A percentile compares a stretch with the other conserved stretches of the same genome.
Evolutionary conservation across 1,140 invertebrate genomes (phyloP).

Genomic region (Caenorhabditis elegans): WBcel235 BX284604.4:146501-147000

Average conservation of each 20-base stretch:
- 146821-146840: constrained; percentile 19
- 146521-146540: no score
- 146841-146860: neutral
- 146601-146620: no score
- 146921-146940: no score
- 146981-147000: no score
- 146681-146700: constrained; percentile 26
- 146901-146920: no score
- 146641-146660: neutral
- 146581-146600: neutral
- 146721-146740: neutral
- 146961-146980: no score
- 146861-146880: constrained; percentile 29
- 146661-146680: no score
- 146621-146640: no score
- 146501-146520: no score
- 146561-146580: neutral
- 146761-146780: neutral
- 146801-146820: neutral
- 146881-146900: neutral
- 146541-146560: no score
- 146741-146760: neutral
- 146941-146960: no score
- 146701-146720: neutral
- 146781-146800: constrained; percentile 29